Evolutionary conservation across 1,140 invertebrate species (phyloP).

Genomic region (Ceratosolen solmsi): DNA sequence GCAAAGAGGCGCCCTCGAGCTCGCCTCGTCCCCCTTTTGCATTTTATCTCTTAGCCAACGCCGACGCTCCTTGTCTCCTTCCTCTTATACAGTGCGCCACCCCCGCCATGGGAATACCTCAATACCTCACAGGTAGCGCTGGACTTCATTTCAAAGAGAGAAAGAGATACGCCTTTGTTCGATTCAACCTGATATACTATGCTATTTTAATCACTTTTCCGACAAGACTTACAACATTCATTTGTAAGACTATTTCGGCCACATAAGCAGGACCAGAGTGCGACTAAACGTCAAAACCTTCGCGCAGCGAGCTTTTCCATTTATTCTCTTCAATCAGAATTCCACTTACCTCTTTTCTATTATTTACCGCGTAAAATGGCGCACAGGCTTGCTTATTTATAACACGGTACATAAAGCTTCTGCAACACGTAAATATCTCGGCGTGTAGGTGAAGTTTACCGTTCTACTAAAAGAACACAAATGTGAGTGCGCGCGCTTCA

Average conservation of each 20-base stretch:
- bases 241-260: too few species aligned
- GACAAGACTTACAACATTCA: too few species aligned
- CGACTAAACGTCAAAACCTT: too few species aligned
- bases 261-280: too few species aligned
- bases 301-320: too few species aligned
- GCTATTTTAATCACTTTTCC: too few species aligned
- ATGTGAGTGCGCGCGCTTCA: too few species aligned
- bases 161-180: constrained; percentile 1
- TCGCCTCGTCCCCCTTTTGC: constrained; percentile 1
- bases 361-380: not conserved
- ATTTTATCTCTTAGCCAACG: constrained; percentile 27
- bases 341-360: not conserved
- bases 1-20: constrained; percentile 30
- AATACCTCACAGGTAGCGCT: constrained; percentile 30
- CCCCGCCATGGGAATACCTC: not conserved
- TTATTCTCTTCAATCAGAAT: too few species aligned
- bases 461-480: too few species aligned
- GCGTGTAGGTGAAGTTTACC: too few species aligned
- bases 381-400: not conserved
- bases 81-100: too few species aligned
- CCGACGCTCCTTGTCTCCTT: not conserved
- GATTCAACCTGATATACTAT: not conserved
- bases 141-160: not conserved
- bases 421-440: not conserved
- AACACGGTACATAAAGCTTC: not conserved